phyloP scores from a whole-genome alignment of 2,888 invertebrate species.

The Drosophila kanekoi region DNA sequence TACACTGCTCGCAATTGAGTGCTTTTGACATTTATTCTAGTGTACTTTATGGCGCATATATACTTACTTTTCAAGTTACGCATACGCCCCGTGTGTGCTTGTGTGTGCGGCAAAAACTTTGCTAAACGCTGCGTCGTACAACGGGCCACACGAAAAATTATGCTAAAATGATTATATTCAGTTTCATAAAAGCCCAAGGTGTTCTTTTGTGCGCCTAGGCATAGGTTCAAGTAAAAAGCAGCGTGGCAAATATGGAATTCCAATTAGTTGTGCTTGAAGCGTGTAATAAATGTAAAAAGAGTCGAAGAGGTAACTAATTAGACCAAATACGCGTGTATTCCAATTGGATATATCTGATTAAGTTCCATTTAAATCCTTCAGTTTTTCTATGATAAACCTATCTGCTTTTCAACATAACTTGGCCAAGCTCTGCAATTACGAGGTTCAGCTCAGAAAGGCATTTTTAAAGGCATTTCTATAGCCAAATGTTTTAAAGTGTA shows the following conservation, averaged over 20 bases:
- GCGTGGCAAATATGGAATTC: background rate
- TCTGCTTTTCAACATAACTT: no score
- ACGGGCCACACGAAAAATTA: conserved; percentile 1
- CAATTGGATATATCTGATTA: no score
- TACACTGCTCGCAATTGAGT: conserved; percentile 11
- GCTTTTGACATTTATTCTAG: conserved; percentile 31
- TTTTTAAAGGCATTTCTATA: no score
- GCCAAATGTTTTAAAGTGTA: no score
- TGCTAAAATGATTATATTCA: conserved; percentile 12
- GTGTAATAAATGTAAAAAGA: no score
- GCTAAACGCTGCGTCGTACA: background rate
- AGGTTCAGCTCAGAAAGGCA: no score
- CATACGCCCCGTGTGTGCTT: conserved; percentile 25
- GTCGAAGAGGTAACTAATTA: no score
- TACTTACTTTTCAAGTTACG: conserved; percentile 15
- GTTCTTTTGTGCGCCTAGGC: background rate
- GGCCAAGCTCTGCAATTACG: no score
- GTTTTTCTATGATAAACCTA: no score
- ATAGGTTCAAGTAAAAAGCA: background rate
- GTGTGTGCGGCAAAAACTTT: background rate
- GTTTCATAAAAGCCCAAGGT: conserved; percentile 1
- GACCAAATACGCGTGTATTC: no score
- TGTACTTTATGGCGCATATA: conserved; percentile 15
- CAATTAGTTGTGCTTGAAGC: no score
- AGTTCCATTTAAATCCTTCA: no score